These are phyloP conservation scores for Tipula lateralis DNA, from an alignment of 2,888 invertebrate species.

Conservation along the genomic window DNA sequence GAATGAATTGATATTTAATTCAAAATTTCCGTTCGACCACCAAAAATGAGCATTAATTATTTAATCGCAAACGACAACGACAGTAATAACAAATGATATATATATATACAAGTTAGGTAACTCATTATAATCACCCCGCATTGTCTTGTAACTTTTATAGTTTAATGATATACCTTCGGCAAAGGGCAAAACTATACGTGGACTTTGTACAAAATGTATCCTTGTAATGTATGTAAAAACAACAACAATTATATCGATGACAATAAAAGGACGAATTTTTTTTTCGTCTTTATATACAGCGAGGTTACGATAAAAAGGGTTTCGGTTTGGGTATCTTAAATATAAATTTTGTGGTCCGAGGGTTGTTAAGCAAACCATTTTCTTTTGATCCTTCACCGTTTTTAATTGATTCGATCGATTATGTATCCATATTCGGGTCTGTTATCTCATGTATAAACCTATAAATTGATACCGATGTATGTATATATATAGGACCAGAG, in stretches of 20 bases:
- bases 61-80: constrained; percentile 5
- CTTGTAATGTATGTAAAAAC: neutral
- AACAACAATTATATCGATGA: neutral
- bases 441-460: too few species aligned
- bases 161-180: neutral
- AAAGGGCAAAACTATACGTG: too few species aligned
- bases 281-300: neutral
- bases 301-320: neutral
- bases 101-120: neutral
- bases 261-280: neutral
- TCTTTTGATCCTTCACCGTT: neutral
- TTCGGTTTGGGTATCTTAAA: neutral
- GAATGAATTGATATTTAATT: constrained; percentile 9
- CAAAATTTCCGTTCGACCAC: neutral
- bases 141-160: neutral
- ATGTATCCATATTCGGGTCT: neutral
- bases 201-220: neutral
- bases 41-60: neutral
- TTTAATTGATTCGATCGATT: neutral
- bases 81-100: neutral
- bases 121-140: neutral
- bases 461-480: too few species aligned
- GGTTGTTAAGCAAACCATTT: neutral
- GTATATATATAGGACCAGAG: neutral
- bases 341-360: neutral